phyloP scores from a whole-genome alignment of 2,797 vertebrate species.

The Echiichthys vipera region DNA sequence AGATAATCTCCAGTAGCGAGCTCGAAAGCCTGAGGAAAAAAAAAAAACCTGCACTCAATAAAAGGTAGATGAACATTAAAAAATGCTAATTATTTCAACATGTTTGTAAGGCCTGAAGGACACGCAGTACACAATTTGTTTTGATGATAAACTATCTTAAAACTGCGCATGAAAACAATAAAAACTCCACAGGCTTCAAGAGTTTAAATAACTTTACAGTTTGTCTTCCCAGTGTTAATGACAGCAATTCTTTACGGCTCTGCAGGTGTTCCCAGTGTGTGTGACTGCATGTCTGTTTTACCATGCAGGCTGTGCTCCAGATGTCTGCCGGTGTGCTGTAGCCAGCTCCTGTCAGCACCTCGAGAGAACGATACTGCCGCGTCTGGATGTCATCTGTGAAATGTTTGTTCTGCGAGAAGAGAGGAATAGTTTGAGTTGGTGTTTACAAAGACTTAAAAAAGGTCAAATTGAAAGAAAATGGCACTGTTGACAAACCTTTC shows the following conservation, averaged over 20 bases:
- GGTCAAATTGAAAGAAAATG: not conserved
- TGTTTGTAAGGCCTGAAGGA: not conserved
- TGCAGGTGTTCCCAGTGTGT: not conserved
- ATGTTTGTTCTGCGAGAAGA: conserved; percentile 88
- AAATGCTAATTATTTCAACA: not conserved
- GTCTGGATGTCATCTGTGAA: conserved; percentile 97
- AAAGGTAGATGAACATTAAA: not conserved
- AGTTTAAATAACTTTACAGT: not conserved
- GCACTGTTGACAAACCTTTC: not conserved
- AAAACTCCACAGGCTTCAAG: not conserved
- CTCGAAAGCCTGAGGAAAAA: conserved; percentile 91
- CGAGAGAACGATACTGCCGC: conserved; percentile 92
- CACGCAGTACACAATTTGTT: not conserved
- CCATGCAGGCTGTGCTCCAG: conserved; percentile 97
- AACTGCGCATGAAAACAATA: too few relatives aligned
- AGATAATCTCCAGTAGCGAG: conserved; percentile 97
- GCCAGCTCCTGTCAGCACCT: conserved; percentile 91
- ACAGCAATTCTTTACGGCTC: not conserved
- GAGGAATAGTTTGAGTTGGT: not conserved
- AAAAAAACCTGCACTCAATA: not conserved
- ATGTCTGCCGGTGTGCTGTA: conserved; percentile 93
- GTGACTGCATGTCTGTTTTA: conserved; percentile 52
- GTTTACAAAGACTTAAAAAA: not conserved
- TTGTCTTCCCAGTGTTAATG: not conserved
- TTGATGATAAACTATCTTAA: too few relatives aligned